These are phyloP conservation scores for Hycleus cichorii DNA, from an alignment of 1,140 invertebrate species.

Conservation along the genomic window DNA sequence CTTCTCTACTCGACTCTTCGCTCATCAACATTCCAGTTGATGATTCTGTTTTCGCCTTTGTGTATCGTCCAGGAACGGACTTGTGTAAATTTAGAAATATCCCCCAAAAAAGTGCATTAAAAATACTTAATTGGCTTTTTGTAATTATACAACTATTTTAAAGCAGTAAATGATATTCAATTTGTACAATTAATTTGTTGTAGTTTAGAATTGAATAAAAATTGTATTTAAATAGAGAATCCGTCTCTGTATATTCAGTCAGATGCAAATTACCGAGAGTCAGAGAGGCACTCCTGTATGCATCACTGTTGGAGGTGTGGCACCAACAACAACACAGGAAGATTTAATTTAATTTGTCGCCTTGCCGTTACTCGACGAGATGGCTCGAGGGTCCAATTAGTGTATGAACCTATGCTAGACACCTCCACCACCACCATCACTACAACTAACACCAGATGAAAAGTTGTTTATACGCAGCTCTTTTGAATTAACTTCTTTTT, in stretches of 20 bases:
- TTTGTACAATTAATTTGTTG: no score
- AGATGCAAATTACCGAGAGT: constrained; percentile 7
- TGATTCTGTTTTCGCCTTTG: constrained; percentile 5
- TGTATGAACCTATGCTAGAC: constrained; percentile 3
- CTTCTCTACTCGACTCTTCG: no score
- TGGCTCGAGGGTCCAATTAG: constrained; percentile 15
- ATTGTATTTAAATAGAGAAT: no score
- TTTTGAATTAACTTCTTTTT: no score
- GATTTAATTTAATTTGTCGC: constrained; percentile 16
- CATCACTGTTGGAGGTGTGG: constrained; percentile 11
- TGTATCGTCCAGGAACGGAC: not conserved
- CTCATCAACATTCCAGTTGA: constrained; percentile 8
- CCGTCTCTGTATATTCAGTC: no score
- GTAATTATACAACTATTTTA: no score
- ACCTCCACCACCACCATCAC: not conserved
- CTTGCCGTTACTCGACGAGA: constrained; percentile 3
- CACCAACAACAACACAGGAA: constrained; percentile 1
- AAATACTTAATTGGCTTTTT: no score
- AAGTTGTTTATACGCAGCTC: not conserved
- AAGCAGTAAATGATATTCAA: no score
- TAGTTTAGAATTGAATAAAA: no score
- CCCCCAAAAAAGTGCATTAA: no score
- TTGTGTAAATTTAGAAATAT: no score
- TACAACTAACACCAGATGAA: not conserved
- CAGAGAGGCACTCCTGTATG: constrained; percentile 9